Conservation (phyloP, 2,113 vertebrate species). For the Eulemur rufifrons region DNA sequence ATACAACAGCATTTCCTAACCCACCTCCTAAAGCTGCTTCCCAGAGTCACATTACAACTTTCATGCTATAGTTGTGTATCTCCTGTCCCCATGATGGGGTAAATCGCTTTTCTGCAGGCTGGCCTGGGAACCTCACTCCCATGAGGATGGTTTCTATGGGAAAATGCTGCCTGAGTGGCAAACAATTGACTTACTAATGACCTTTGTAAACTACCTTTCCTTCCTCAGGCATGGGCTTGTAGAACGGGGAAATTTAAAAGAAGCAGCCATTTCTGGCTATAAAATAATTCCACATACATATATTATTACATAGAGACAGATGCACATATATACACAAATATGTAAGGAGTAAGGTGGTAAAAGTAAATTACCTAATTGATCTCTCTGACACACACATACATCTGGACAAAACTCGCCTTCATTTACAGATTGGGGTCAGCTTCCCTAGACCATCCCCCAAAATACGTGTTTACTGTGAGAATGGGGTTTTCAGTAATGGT, state of each 20-base stretch:
- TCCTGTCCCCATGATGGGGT: background rate
- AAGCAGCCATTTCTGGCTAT: background rate
- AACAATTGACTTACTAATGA: background rate
- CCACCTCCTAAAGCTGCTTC: background rate
- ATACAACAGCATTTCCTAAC: background rate
- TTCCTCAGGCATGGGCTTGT: constrained; percentile 4
- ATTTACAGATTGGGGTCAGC: background rate
- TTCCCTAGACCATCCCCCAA: background rate
- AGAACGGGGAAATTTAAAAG: background rate
- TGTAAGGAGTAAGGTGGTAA: background rate
- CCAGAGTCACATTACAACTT: background rate
- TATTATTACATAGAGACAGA: background rate
- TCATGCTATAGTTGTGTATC: background rate
- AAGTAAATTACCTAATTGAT: background rate
- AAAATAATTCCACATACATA: background rate
- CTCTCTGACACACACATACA: too few species aligned
- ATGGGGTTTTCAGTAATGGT: background rate
- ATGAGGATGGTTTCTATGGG: background rate
- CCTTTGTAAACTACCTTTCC: constrained; percentile 31
- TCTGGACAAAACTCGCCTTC: background rate
- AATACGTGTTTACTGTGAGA: background rate
- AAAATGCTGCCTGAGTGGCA: background rate
- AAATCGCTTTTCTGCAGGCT: background rate
- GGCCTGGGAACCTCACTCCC: background rate
- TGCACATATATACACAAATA: background rate